A percentile compares a stretch with the other conserved stretches of the same genome.
Conservation (phyloP, 2,113 vertebrate genomes). For the Cyrtonyx montezumae region DNA sequence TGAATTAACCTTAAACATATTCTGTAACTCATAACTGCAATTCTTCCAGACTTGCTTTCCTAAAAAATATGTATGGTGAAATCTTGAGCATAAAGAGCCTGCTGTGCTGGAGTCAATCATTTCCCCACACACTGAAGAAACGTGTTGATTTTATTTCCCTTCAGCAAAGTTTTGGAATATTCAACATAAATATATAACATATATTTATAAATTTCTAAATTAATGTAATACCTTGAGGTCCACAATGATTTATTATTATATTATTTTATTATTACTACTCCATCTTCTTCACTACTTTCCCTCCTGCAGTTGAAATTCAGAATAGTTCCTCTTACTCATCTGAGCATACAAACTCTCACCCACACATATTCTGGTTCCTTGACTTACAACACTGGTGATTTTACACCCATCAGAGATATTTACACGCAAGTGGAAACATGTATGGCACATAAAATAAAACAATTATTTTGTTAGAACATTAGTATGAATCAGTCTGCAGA, state of each 20-base stretch:
- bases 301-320: not conserved
- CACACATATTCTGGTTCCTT: not conserved
- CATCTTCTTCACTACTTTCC: not conserved
- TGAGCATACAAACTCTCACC: not conserved
- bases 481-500: not conserved
- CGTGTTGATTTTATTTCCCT: not conserved
- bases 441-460: not conserved
- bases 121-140: not conserved
- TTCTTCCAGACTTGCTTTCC: not conserved
- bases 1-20: not conserved
- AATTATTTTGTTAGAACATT: not conserved
- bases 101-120: not conserved
- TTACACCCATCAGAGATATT: not conserved
- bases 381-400: not conserved
- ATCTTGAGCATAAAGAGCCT: not conserved
- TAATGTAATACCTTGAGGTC: not conserved
- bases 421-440: not conserved
- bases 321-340: not conserved
- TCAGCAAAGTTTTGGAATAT: not conserved
- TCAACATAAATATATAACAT: not conserved
- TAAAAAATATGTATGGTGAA: not conserved
- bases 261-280: not conserved
- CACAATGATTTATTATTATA: not conserved
- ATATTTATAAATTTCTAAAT: not conserved
- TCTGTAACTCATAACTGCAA: not conserved